Evolutionary conservation across 2,797 vertebrate species (phyloP).

Genomic region (Paguma larvata): DNA sequence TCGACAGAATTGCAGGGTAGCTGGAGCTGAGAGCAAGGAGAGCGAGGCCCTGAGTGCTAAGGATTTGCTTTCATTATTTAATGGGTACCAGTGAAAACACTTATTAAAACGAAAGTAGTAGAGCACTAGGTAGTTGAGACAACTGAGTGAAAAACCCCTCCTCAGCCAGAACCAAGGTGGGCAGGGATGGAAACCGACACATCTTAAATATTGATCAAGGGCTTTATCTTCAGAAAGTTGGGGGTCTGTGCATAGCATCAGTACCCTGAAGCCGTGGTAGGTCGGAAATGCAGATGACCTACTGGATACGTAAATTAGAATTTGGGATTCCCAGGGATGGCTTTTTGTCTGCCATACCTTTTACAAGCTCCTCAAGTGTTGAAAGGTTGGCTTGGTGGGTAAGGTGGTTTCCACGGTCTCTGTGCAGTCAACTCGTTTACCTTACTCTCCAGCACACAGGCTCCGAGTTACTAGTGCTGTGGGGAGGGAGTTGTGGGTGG

Average conservation of each 20-base stretch:
- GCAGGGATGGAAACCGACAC: slow-evolving; percentile 30
- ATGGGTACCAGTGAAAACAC: slow-evolving; percentile 3
- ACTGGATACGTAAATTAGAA: background rate
- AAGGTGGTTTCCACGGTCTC: background rate
- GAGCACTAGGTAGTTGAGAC: background rate
- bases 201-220: background rate
- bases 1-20: background rate
- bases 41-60: background rate
- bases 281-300: background rate
- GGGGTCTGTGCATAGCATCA: background rate
- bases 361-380: background rate
- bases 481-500: background rate
- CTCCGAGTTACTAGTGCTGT: background rate
- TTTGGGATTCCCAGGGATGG: background rate
- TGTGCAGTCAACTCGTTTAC: background rate
- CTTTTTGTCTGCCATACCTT: background rate
- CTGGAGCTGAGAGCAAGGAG: background rate
- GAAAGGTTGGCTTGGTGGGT: background rate
- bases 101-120: background rate
- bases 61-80: slow-evolving; percentile 7
- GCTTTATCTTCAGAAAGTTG: slow-evolving; percentile 22
- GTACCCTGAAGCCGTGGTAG: background rate
- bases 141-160: background rate
- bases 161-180: background rate
- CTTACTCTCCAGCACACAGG: background rate